Conservation (phyloP, 1,140 invertebrate genomes). For the Bombus impatiens region DNA sequence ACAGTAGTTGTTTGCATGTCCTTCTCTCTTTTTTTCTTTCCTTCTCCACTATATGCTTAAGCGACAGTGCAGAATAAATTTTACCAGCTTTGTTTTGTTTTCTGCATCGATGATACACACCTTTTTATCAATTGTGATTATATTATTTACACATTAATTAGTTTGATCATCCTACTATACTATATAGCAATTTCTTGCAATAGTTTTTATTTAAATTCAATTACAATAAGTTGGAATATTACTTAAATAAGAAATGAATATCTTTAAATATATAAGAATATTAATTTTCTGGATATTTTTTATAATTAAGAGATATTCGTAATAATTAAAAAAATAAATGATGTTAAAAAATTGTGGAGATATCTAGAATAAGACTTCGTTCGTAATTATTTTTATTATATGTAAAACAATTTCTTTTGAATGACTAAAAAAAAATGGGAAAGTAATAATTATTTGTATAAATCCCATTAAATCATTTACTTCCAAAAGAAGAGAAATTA, state of each 20-base stretch:
- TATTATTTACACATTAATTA: not conserved
- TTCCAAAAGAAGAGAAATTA: not conserved
- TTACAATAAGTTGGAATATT: not conserved
- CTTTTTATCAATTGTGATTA: not conserved
- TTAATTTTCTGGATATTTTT: not conserved
- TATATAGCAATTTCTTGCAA: not conserved
- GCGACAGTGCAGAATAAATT: conserved; percentile 18
- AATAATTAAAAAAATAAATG: not conserved
- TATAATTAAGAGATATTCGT: not conserved
- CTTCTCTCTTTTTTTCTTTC: not conserved
- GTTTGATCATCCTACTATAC: not conserved
- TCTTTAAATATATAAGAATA: not conserved
- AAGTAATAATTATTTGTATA: not conserved
- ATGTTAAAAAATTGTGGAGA: conserved; percentile 41
- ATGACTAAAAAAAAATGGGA: not conserved
- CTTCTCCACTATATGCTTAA: conserved; percentile 18
- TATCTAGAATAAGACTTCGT: conserved; percentile 35
- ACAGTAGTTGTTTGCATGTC: conserved; percentile 54
- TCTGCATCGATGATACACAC: conserved; percentile 14
- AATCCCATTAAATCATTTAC: not conserved
- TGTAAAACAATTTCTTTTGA: not conserved
- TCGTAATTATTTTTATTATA: not conserved
- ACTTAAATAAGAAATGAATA: not conserved
- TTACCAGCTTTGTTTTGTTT: conserved; percentile 11
- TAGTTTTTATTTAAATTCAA: conserved; percentile 10